These are phyloP conservation scores for Porites rus DNA, from an alignment of 92 coral and sea anemone species.

Conservation along the genomic window DNA sequence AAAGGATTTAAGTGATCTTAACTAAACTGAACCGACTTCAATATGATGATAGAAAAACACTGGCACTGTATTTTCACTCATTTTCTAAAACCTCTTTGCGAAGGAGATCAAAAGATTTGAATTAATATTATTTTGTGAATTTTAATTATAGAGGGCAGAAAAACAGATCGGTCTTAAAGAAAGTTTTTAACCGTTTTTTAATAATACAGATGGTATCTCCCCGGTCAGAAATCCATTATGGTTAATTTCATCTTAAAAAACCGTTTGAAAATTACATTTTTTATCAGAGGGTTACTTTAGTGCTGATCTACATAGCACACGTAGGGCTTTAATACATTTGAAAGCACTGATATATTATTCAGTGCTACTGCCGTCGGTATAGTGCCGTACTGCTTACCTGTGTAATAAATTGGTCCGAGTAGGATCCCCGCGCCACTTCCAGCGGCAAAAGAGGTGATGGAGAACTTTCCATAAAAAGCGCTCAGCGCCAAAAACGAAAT, in stretches of 20 bases:
- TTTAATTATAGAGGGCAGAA: background rate
- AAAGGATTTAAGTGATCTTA: background rate
- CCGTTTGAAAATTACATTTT: too few species aligned
- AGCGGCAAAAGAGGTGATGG: constrained; percentile 83
- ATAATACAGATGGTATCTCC: too few species aligned
- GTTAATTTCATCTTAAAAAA: too few species aligned
- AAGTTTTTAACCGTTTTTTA: too few species aligned
- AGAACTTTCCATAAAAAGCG: constrained; percentile 75
- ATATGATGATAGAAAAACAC: too few species aligned
- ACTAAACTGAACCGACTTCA: background rate
- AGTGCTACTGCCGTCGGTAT: background rate
- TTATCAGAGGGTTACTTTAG: too few species aligned
- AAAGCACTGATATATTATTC: background rate
- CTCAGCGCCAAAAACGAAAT: constrained; percentile 82
- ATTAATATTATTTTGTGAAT: too few species aligned
- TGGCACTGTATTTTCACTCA: background rate
- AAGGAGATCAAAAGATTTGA: too few species aligned
- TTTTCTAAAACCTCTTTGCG: too few species aligned
- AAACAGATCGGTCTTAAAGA: background rate
- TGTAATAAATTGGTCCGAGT: constrained; percentile 79
- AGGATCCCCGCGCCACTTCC: constrained; percentile 90
- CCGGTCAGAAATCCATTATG: too few species aligned
- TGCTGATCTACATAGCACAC: too few species aligned
- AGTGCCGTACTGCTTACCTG: constrained; percentile 55
- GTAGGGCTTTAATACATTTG: background rate